Evolutionary conservation across 1,140 invertebrate genomes (phyloP), one percentile per base, ranked within the genome.

Genomic region (Drosophila carrolli): DNA sequence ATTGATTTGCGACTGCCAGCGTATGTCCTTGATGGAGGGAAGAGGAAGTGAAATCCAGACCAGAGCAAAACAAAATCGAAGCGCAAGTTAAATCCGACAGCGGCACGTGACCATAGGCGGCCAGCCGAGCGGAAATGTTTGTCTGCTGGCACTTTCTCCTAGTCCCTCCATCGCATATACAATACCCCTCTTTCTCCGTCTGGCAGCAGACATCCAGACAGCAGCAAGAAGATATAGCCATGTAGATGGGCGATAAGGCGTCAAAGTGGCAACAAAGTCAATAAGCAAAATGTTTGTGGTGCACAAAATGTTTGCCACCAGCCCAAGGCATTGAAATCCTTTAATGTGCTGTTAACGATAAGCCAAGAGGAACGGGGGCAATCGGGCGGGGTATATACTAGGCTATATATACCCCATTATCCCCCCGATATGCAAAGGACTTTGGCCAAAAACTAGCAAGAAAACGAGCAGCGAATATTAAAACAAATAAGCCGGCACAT

Each of bases 331-430:
- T 65, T 65, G 62, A 86, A 86, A 88, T 86, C 82, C 82, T 86
- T 85, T 86, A 88, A 86, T 86, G 79, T 86, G 51, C 83, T 86
- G 83, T 88, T 86, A 86, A 86, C 79, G 83, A 88, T 86, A 86
- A 86, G 79, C 82, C 70, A 35, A 56, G 53, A 35, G 23, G 51
- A 11, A 11, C 29, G 6, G 23, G 14, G 40, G 44, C 32, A 19
- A 19, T n/a, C 1, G 19, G 10, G 3, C 14, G 41, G 50, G 11
- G 19, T 35, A 35, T 58, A 35, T 59, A 58, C 9, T 57, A 43
- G 35, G 32, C 23, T 62, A 62, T 59, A 59, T 11, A 32, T 11
- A 32, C 19, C 32, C 29, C 50, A 53, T 53, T 53, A 53, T 37
- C 46, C 29, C 37, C 44, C 38, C 60, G 47, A 75, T 81, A 85